phyloP scores from a whole-genome alignment of 2,113 vertebrate species.

The Myotis lucifugus region DNA sequence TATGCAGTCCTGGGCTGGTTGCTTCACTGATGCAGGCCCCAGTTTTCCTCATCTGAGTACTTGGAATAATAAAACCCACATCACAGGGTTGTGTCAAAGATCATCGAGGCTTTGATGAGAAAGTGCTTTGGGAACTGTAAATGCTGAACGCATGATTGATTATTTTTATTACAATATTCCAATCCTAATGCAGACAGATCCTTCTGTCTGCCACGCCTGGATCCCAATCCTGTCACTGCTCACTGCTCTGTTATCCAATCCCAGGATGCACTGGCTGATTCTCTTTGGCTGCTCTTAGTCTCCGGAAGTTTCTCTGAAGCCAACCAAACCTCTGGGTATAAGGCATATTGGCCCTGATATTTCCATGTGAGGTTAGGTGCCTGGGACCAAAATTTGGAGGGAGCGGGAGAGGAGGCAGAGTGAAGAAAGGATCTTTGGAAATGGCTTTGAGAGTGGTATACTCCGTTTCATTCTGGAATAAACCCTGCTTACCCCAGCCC shows the following conservation, averaged over 20 bases:
- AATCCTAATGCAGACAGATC: neutral
- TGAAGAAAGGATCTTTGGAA: neutral
- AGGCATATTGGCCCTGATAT: neutral
- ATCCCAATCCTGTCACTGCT: neutral
- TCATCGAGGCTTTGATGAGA: neutral
- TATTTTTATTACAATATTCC: neutral
- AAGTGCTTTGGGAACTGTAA: constrained; percentile 14
- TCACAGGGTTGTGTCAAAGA: neutral
- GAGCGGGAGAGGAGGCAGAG: neutral
- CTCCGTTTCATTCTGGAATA: neutral
- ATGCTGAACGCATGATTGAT: neutral
- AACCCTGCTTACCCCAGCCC: neutral
- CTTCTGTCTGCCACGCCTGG: neutral
- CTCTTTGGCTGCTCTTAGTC: constrained; percentile 1
- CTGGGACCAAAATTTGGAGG: neutral
- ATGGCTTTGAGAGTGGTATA: neutral
- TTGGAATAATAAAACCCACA: neutral
- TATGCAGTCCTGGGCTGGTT: neutral
- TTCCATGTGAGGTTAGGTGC: neutral
- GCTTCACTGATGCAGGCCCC: neutral
- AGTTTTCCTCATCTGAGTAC: neutral
- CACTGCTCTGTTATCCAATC: neutral
- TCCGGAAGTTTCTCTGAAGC: constrained; percentile 37
- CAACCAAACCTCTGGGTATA: constrained; percentile 17
- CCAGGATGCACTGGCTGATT: neutral